A percentile compares a stretch with the other conserved stretches of the same genome.
Conservation (phyloP, 2,113 vertebrate species). For the Xyrauchen texanus region DNA sequence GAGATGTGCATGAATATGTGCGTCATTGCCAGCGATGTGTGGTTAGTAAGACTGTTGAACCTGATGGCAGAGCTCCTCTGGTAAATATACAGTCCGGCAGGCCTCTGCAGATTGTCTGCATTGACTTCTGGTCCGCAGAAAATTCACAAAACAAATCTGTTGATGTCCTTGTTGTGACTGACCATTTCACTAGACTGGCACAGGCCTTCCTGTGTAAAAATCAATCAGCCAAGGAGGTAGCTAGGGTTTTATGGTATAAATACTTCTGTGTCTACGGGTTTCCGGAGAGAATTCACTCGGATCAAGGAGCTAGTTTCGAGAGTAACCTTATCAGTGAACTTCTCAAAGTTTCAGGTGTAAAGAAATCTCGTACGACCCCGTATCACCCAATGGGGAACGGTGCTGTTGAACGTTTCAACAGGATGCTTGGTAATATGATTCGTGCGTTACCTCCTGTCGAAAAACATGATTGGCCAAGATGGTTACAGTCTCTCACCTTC, state of each 20-base stretch:
- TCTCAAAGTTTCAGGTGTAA: constrained; percentile 23
- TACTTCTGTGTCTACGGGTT: constrained; percentile 25
- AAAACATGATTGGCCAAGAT: constrained; percentile 35
- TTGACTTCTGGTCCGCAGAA: no score
- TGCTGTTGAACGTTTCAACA: constrained; percentile 13
- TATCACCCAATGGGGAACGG: constrained; percentile 3
- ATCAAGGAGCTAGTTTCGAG: constrained; percentile 6
- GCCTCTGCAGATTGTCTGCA: constrained; percentile 35
- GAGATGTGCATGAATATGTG: constrained; percentile 39
- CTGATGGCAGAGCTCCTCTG: constrained; percentile 26
- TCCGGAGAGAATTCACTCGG: constrained; percentile 13
- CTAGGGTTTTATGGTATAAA: constrained; percentile 17
- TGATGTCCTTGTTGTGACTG: constrained; percentile 34
- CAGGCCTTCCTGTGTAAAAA: constrained; percentile 19
- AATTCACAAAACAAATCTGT: constrained; percentile 2
- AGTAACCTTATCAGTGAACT: constrained; percentile 13
- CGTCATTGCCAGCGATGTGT: constrained; percentile 19
- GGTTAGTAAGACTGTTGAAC: constrained; percentile 38
- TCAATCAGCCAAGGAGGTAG: constrained; percentile 35
- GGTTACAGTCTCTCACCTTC: constrained; percentile 44
- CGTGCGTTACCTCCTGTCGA: constrained; percentile 17
- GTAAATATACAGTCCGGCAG: constrained; percentile 29
- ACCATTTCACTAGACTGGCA: constrained; percentile 38
- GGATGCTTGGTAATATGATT: constrained; percentile 29
- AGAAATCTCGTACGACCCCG: constrained; percentile 14